Evolutionary conservation across 2,888 invertebrate genomes (phyloP).

Genomic region (Stictocephala bisonia): DNA sequence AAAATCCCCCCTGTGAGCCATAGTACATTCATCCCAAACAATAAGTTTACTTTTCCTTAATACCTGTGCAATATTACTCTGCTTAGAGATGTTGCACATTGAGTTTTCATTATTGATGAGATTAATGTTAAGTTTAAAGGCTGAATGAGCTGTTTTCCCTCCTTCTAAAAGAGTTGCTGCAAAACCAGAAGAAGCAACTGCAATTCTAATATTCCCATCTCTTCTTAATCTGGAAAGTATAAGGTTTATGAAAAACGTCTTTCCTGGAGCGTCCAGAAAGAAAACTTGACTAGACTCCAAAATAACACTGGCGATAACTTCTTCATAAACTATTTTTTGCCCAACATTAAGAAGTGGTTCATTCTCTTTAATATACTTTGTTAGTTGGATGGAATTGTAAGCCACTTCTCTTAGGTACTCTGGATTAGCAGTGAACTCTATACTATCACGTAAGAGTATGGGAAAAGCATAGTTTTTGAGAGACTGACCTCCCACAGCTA

Average conservation of each 20-base stretch:
- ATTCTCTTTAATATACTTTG: no score
- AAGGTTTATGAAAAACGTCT: background rate
- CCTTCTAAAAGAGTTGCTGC: background rate
- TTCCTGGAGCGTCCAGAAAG: background rate
- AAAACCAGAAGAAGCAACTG: background rate
- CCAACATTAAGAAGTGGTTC: background rate
- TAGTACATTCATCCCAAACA: background rate
- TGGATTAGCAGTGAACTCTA: background rate
- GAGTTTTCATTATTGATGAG: background rate
- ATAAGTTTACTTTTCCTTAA: slow-evolving; percentile 39
- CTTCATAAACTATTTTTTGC: background rate
- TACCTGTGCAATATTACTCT: background rate
- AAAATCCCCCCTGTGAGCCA: slow-evolving; percentile 36
- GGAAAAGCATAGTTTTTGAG: background rate
- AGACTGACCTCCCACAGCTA: background rate
- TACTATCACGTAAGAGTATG: background rate
- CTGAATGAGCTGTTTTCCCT: background rate
- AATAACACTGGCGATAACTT: background rate
- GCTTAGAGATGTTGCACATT: background rate
- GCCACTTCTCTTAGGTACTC: background rate
- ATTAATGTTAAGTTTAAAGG: background rate
- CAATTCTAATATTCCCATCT: background rate
- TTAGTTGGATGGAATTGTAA: no score
- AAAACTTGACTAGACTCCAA: background rate
- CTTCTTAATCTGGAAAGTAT: background rate